Evolutionary conservation across 1,140 invertebrate genomes (phyloP).

Genomic region (Diorhabda carinulata): DNA sequence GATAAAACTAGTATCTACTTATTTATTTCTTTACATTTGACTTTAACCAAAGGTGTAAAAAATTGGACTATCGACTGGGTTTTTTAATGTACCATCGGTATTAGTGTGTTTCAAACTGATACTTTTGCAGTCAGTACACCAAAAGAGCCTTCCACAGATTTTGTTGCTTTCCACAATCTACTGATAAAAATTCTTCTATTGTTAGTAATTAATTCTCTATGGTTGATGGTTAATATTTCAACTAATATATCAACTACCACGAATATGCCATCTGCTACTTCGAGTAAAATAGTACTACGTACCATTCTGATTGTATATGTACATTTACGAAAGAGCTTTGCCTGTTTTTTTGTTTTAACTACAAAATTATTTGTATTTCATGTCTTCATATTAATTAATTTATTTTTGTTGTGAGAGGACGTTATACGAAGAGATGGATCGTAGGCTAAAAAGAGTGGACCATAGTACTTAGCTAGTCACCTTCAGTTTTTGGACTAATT

Average conservation of each 20-base stretch:
- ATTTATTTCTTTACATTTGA: too few species aligned
- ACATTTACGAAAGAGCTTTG: too few species aligned
- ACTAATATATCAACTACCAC: constrained; percentile 20
- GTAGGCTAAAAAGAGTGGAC: neutral
- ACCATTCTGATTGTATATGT: too few species aligned
- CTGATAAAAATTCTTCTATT: constrained; percentile 8
- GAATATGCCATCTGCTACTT: constrained; percentile 21
- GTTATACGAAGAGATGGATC: constrained; percentile 4
- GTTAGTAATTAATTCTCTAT: neutral
- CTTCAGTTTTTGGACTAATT: neutral
- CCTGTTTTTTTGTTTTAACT: neutral
- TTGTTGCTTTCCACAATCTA: constrained; percentile 11
- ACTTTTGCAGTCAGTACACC: neutral
- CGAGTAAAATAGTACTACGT: too few species aligned
- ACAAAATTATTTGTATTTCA: too few species aligned
- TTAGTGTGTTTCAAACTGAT: neutral
- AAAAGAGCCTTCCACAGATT: constrained; percentile 17
- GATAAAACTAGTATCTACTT: too few species aligned
- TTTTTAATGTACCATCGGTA: neutral
- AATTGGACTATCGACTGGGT: too few species aligned
- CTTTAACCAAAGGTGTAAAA: too few species aligned
- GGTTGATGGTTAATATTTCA: constrained; percentile 7
- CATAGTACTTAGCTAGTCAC: neutral
- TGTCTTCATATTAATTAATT: too few species aligned
- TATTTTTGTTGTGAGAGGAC: neutral